Base-by-base conservation (phyloP, 1,140 invertebrate genomes). In the Cotesia typhae region DNA sequence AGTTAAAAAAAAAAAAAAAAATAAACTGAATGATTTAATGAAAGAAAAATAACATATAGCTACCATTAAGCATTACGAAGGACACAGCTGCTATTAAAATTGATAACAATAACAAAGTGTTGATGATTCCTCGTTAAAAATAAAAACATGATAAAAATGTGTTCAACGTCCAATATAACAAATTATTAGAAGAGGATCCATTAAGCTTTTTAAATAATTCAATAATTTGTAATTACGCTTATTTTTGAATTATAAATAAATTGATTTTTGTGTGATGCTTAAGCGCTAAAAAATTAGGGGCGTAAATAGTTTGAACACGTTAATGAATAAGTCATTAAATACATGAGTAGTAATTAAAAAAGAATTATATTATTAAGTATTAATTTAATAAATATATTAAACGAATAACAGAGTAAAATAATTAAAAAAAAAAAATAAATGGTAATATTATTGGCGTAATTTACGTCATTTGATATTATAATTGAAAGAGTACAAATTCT, bases 401-500 rank as follows among this genome's bases (percentile, higher is more conserved):
- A 17, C 38, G 52, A 66, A 67, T 59, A 64, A 10, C 4, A 60
- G 20, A 12, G 28, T 28, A 60, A 60, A 60, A 28, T 60, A 60
- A 60, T 28, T 60, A 7, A 60, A 28, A 28, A 57, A 67, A 51
- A 67, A 60, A 28, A 28, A 28, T 28, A 28, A 28, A 28, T 28
- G 28, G 2, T 70, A 47, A 9, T 47, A 47, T 47, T 14, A 52
- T 12, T 14, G 6, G 52, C 38, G 61, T 60, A n/a, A 70, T 66
- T 53, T 64, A 47, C 67, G 70, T 72, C 71, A 60, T 74, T 72
- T 71, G 68, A 74, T 65, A 81, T 71, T 41, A 65, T 71, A 64
- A 55, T 81, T 82, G 72, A 81, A 84, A 83, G 74, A 86, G 84
- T 86, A 85, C 84, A 85, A 85, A 85, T 86, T 85, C 81, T 80